These are phyloP conservation scores for Trichopria drosophilae DNA, from an alignment of 2,888 invertebrate genomes.

Conservation along the genomic window DNA sequence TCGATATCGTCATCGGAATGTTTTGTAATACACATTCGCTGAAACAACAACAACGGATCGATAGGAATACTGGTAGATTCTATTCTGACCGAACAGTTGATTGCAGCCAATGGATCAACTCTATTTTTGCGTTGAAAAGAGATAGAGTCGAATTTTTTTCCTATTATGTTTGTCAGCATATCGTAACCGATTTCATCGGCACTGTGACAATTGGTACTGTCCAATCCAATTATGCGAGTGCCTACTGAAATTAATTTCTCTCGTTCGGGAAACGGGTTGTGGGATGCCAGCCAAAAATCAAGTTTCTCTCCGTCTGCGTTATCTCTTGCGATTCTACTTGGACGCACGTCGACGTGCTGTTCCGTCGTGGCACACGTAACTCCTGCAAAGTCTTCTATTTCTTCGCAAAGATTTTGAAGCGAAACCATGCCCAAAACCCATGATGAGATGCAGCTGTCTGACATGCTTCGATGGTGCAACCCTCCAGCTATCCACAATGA, in stretches of 20 bases:
- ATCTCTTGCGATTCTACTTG: neutral
- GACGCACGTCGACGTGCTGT: too few relatives aligned
- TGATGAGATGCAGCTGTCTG: too few relatives aligned
- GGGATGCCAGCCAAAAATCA: too few relatives aligned
- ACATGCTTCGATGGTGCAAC: too few relatives aligned
- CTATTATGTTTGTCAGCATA: constrained; percentile 43
- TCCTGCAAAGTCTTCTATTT: neutral
- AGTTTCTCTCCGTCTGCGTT: constrained; percentile 1
- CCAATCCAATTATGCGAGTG: constrained; percentile 40
- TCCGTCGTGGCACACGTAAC: too few relatives aligned
- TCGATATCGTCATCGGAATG: neutral
- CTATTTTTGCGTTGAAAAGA: constrained; percentile 37
- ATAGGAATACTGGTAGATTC: neutral
- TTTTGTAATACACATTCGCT: neutral
- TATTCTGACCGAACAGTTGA: neutral
- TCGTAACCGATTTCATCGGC: constrained; percentile 36
- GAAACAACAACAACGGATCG: constrained; percentile 1
- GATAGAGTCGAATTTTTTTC: constrained; percentile 35
- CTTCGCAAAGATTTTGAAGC: neutral
- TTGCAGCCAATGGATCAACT: neutral
- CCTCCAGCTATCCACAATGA: too few relatives aligned
- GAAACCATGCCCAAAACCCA: neutral
- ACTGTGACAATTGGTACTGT: constrained; percentile 36
- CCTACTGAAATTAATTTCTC: constrained; percentile 31
- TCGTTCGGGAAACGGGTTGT: neutral